phyloP scores from a whole-genome alignment of 1,140 invertebrate species.

The Magallana ariakensis region DNA sequence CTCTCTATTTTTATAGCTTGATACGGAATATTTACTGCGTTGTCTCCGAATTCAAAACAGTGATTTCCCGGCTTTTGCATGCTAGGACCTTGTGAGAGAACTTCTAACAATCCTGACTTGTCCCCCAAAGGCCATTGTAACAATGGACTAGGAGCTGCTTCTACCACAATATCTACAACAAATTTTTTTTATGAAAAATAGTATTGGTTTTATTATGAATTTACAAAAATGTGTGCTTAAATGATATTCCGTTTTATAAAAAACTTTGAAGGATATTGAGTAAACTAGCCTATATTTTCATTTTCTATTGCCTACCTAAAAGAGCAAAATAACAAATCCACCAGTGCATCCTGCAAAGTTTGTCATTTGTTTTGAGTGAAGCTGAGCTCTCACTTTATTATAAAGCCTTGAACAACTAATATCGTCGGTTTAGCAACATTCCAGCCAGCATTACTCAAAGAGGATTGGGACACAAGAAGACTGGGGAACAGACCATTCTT shows the following conservation, averaged over 20 bases:
- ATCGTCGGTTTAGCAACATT: not conserved
- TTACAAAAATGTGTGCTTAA: no score
- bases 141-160: not conserved
- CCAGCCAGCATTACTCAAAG: not conserved
- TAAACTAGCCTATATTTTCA: no score
- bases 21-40: conserved; percentile 9
- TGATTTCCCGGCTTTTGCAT: conserved; percentile 32
- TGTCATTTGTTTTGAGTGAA: no score
- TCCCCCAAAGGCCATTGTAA: conserved; percentile 48
- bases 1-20: conserved; percentile 29
- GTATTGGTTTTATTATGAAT: no score
- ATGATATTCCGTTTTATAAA: no score
- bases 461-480: not conserved
- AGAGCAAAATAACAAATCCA: not conserved
- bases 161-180: not conserved
- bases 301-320: not conserved
- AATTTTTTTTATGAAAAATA: no score
- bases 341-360: not conserved
- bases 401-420: no score
- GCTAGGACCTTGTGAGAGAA: conserved; percentile 4
- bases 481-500: not conserved
- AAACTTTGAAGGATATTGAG: no score
- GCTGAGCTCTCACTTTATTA: no score
- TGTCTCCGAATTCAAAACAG: conserved; percentile 46
- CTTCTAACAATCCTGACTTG: conserved; percentile 34